phyloP scores from a whole-genome alignment of 2,888 invertebrate species.

The Acanthosepion esculentum region DNA sequence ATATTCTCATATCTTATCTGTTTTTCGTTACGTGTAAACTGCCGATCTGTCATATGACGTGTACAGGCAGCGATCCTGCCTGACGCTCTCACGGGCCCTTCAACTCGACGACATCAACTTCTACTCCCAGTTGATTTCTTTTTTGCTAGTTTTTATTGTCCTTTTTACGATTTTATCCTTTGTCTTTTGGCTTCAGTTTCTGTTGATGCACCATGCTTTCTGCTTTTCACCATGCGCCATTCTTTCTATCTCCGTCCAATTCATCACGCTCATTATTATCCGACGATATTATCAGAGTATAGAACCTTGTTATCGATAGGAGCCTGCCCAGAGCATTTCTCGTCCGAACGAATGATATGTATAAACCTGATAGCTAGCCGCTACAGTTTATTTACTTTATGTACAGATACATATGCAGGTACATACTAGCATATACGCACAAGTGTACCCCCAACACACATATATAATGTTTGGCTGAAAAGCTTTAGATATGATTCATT shows the following conservation, averaged over 20 bases:
- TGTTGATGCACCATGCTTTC: neutral
- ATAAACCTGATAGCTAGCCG: neutral
- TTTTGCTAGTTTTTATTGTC: neutral
- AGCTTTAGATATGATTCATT: too few relatives aligned
- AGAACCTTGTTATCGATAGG: neutral
- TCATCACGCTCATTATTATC: slow-evolving; percentile 8
- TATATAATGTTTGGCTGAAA: too few relatives aligned
- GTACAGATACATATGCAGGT: too few relatives aligned
- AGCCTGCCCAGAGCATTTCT: neutral
- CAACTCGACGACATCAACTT: neutral
- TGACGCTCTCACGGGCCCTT: neutral
- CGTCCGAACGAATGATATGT: neutral
- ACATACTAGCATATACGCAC: too few relatives aligned
- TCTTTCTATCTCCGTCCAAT: neutral
- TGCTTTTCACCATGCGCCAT: neutral
- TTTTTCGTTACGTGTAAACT: neutral
- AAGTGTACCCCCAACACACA: too few relatives aligned
- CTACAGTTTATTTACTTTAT: neutral
- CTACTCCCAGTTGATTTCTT: neutral
- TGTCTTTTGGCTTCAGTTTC: neutral
- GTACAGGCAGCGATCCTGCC: neutral
- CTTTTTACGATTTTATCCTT: neutral
- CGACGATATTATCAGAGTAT: neutral
- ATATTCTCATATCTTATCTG: neutral
- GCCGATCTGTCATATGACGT: slow-evolving; percentile 33